Evolutionary conservation across 2,888 invertebrate genomes (phyloP), one percentile per base, ranked within the genome.

Genomic region (Tenthredo distinguenda): DNA sequence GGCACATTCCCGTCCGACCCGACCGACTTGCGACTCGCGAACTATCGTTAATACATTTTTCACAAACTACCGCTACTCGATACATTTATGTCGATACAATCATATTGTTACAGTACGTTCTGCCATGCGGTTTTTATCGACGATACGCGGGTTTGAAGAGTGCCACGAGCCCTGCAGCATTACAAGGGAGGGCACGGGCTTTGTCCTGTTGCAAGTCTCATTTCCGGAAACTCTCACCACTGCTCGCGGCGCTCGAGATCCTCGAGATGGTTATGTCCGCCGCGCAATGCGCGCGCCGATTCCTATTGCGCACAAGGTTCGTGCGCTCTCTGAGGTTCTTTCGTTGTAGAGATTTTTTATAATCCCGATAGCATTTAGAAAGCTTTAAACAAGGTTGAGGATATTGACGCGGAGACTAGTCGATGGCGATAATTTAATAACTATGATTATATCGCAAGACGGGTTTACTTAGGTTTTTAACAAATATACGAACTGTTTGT

Each of bases 131-230:
- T 84, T 71, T 84, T 77, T 79, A 85, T 86, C 87, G 86, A 86
- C 86, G 84, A 86, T 84, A 76, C 83, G 74, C 84, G 85, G 84
- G 47, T 86, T 72, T 86, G 34, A 65, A 86, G 88, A 86, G 88
- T 87, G 87, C 89, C 87, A 87, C 88, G 89, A 87, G 89, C 88
- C 89, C 89, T 88, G 88, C 86, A 86, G 85, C 88, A 88, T 88
- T 89, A 88, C 87, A 87, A 89, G 88, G 88, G 88, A 87, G 87
- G 88, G 88, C 87, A 87, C 88, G 85, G 84, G 89, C 90, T 90
- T 90, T 90, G 90, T 90, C 88, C 89, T 89, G 90, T 89, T 89
- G 87, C 86, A 88, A 88, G 84, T 89, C 89, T 87, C 86, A 88
- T 90, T 89, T 89, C 87, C 86, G 84, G 84, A 88, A 89, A 89